Percentiles rank a stretch among this genome's conserved stretches.
These are phyloP conservation scores for Ectemnius continuus DNA, from an alignment of 2,888 invertebrate species.

Conservation along the genomic window DNA sequence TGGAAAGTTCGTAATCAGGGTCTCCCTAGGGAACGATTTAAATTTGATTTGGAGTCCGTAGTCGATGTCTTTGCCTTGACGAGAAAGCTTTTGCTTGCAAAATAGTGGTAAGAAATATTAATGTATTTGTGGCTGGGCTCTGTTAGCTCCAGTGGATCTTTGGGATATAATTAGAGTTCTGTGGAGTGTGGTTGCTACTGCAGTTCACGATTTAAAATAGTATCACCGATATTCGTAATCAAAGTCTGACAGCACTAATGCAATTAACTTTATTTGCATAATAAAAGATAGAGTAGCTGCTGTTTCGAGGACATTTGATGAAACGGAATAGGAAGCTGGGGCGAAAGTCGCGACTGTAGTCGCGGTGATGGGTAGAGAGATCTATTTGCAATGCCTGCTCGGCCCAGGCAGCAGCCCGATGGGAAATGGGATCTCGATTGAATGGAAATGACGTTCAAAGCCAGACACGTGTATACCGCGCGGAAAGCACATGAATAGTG, in stretches of 20 bases:
- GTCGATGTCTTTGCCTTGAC: slow-evolving; percentile 27
- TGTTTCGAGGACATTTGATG: not conserved
- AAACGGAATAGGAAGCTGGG: not conserved
- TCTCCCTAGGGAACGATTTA: slow-evolving; percentile 18
- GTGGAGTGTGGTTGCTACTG: too few relatives aligned
- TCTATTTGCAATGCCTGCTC: slow-evolving; percentile 58
- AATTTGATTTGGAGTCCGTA: slow-evolving; percentile 39
- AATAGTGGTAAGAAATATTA: slow-evolving; percentile 16
- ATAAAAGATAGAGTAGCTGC: too few relatives aligned
- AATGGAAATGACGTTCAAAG: slow-evolving; percentile 69
- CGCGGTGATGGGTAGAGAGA: slow-evolving; percentile 39
- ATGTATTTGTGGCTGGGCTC: not conserved
- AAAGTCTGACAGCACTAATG: too few relatives aligned
- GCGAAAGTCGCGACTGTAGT: not conserved
- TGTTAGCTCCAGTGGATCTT: too few relatives aligned
- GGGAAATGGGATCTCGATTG: slow-evolving; percentile 72
- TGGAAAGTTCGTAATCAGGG: slow-evolving; percentile 24
- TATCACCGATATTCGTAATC: too few relatives aligned
- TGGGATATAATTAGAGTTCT: too few relatives aligned
- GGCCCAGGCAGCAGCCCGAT: slow-evolving; percentile 50
- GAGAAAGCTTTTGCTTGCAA: slow-evolving; percentile 20
- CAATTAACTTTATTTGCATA: too few relatives aligned
- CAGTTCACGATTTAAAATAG: too few relatives aligned
- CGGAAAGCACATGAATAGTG: slow-evolving; percentile 66
- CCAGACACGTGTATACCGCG: slow-evolving; percentile 65